Percentiles rank a stretch among this genome's conserved stretches.
Evolutionary conservation across 2,113 vertebrate genomes (phyloP).

Genomic region (Podocnemis expansa): DNA sequence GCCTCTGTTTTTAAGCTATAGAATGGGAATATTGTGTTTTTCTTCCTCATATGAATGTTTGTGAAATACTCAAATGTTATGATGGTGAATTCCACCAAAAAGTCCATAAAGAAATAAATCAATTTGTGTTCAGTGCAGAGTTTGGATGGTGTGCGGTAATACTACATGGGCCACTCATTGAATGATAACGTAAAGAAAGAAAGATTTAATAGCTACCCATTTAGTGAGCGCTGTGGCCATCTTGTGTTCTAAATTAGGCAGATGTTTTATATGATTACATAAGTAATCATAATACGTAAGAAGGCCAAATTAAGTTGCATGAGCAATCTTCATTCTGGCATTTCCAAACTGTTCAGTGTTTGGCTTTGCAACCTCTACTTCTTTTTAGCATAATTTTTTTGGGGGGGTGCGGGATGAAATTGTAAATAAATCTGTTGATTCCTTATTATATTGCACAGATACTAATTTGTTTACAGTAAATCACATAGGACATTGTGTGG

Average conservation of each 20-base stretch:
- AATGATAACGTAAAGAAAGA: neutral
- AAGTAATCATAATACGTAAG: rapidly evolving
- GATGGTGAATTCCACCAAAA: neutral
- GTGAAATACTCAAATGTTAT: neutral
- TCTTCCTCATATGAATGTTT: neutral
- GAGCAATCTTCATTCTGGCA: rapidly evolving
- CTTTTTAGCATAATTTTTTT: neutral
- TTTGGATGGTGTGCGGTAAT: neutral
- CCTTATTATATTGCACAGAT: neutral
- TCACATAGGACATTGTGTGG: neutral
- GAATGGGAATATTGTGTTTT: neutral
- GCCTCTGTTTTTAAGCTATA: neutral
- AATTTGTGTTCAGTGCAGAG: neutral
- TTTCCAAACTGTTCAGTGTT: neutral
- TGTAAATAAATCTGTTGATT: neutral
- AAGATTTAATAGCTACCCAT: neutral
- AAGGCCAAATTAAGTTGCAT: rapidly evolving
- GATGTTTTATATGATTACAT: neutral
- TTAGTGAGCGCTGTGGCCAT: neutral
- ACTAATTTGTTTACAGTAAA: neutral
- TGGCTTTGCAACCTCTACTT: rapidly evolving
- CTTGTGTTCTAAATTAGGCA: neutral
- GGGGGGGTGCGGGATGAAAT: too few relatives aligned
- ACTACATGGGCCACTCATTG: neutral
- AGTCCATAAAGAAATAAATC: neutral